Evolutionary conservation across 2,888 invertebrate genomes (phyloP), one percentile per base, ranked within the genome.

Genomic region (Lasioglossum leucozonium): DNA sequence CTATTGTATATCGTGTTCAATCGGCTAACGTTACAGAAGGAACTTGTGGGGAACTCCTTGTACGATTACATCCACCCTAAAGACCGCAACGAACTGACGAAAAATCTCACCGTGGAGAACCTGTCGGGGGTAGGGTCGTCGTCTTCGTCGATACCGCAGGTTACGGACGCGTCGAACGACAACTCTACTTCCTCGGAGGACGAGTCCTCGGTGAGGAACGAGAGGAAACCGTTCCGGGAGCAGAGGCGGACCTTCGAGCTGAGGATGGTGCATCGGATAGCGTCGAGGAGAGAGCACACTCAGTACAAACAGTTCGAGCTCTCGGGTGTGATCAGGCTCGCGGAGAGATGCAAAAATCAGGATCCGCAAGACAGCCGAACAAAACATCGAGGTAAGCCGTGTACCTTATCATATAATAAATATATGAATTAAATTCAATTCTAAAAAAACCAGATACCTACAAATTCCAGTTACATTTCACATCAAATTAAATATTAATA

Each of bases 31-130:
- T 89, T 96, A 37, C 96, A 98, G 97, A 97, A 97, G 92, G 98
- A 99, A 94, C 96, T 98, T 90, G 96, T 98, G 94, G 98, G 97
- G 26, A 97, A 97, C 95, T 98, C 97, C 91, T 95, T 99, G 94
- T 97, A 97, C 95, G 97, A 97, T 92, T 97, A 98, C 95, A 96
- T 98, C 67, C 97, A 98, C 95, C 96, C 96, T n/a, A 96, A 97
- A 93, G 97, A 99, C 95, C 97, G 97, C 91, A 97, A 97, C 72
- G 96, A 96, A 91, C 95, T 99, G 77, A 96, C 96, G 75, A 96
- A 96, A 75, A 97, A 97, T 90, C 95, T 98, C 51, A 95, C 91
- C 40, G 94, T 95, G 0, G 95, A 95, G 71, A 84, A 96, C 93
- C 94, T 95, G 87, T 95, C 93, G 0, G 93, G 93, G 79, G 93